Conservation (phyloP, 2,113 vertebrate species). For the Grus americana region DNA sequence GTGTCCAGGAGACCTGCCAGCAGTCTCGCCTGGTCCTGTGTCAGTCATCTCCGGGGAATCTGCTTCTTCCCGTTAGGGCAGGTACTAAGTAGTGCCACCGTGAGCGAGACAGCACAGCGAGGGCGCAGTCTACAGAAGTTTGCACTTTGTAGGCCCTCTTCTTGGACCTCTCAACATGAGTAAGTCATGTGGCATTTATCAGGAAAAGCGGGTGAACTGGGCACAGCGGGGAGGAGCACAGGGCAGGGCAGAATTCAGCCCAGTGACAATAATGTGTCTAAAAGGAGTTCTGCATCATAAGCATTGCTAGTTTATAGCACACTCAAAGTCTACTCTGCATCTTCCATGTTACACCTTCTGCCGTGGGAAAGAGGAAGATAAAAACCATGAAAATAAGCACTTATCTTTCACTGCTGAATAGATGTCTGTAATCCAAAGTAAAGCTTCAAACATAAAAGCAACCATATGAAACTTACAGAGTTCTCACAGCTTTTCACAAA, state of each 20-base stretch:
- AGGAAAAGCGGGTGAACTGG: neutral
- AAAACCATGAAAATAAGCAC: neutral
- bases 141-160: neutral
- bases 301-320: neutral
- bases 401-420: neutral
- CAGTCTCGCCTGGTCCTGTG: accelerated
- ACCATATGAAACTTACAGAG: neutral
- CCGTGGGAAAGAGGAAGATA: neutral
- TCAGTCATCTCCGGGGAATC: neutral
- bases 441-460: slow-evolving; percentile 16
- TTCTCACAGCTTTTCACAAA: neutral
- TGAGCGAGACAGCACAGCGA: neutral
- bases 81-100: neutral
- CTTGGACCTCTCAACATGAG: neutral
- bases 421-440: neutral
- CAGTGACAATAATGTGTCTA: neutral
- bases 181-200: neutral
- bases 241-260: neutral
- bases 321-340: neutral
- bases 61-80: neutral
- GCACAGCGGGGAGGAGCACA: neutral
- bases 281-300: neutral
- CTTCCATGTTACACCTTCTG: neutral
- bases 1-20: neutral
- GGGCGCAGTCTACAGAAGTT: neutral